These are phyloP conservation scores for Urosaurus nigricauda DNA, from an alignment of 2,797 vertebrate genomes.

Conservation along the genomic window DNA sequence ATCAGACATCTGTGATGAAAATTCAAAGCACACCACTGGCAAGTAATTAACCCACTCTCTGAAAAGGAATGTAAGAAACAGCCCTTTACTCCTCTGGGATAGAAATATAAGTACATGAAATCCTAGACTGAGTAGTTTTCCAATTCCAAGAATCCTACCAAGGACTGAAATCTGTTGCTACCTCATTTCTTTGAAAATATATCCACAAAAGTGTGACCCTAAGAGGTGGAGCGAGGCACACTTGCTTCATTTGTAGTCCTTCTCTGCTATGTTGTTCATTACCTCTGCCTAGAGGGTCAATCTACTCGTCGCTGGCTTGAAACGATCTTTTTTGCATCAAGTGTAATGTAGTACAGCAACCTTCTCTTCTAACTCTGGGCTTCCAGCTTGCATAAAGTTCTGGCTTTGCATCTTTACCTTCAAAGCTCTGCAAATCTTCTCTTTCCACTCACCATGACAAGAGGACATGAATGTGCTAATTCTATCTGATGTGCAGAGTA, in stretches of 20 bases:
- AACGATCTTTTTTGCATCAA: background rate
- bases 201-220: background rate
- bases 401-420: accelerated
- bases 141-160: background rate
- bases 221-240: accelerated
- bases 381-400: conserved; percentile 14
- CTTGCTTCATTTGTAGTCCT: background rate
- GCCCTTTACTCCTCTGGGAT: background rate
- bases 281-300: conserved; percentile 1
- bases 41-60: no score
- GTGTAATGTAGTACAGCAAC: background rate
- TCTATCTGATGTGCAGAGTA: background rate
- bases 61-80: no score
- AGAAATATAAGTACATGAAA: background rate
- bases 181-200: background rate
- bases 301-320: conserved; percentile 1
- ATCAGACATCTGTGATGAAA: no score
- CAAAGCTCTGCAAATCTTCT: conserved; percentile 16
- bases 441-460: background rate
- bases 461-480: background rate
- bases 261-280: background rate
- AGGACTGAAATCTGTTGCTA: accelerated
- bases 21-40: no score
- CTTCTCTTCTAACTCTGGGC: background rate
- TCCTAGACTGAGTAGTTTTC: background rate